Evolutionary conservation across 2,797 vertebrate genomes (phyloP).

Genomic region (Lophotriccus pileatus): DNA sequence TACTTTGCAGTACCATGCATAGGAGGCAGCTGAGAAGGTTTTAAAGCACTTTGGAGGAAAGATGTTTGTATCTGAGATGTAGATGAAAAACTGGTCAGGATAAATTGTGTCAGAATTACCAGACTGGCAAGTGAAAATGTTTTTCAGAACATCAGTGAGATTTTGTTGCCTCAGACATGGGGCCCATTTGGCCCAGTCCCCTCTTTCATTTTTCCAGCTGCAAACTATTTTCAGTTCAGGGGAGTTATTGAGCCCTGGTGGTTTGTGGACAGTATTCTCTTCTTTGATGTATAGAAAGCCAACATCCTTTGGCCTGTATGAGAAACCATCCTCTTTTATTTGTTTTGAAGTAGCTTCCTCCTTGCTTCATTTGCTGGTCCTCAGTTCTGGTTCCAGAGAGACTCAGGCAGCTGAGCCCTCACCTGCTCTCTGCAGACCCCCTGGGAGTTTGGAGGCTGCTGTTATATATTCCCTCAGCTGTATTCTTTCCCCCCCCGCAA

Average conservation of each 20-base stretch:
- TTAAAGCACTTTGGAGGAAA: constrained; percentile 12
- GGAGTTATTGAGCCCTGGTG: not conserved
- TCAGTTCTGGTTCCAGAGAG: not conserved
- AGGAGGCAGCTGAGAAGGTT: not conserved
- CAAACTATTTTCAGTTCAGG: not conserved
- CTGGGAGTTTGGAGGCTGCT: not conserved
- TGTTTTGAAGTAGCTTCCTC: not conserved
- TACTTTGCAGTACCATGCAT: not conserved
- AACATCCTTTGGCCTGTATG: not conserved
- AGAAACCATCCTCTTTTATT: not conserved
- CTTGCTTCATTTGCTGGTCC: not conserved
- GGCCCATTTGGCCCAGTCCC: not conserved
- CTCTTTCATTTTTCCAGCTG: not conserved
- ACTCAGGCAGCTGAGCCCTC: not conserved
- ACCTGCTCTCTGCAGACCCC: not conserved
- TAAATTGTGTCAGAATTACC: not conserved
- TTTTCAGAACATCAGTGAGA: not conserved
- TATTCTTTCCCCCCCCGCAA: fast-evolving
- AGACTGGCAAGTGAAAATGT: not conserved
- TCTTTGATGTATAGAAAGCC: not conserved
- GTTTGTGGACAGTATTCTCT: not conserved
- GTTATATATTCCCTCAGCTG: no score
- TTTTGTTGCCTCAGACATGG: not conserved
- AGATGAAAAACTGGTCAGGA: not conserved
- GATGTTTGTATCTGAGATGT: not conserved